Evolutionary conservation across 2,113 vertebrate species (phyloP).

Genomic region (Glaucomys volans): DNA sequence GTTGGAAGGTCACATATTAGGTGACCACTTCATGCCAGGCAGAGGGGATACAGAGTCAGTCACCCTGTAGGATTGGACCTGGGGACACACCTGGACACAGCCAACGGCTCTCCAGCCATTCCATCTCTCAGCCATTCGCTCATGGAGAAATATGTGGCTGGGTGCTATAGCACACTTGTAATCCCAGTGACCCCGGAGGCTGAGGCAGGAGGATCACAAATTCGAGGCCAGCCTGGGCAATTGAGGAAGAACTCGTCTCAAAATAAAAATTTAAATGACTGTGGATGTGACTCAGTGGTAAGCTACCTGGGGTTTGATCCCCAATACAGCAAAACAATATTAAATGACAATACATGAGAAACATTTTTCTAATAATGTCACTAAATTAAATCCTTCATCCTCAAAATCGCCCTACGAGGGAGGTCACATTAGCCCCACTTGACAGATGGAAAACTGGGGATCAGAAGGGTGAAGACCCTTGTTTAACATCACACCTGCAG

Average conservation of each 20-base stretch:
- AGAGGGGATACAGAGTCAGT: background rate
- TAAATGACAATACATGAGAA: background rate
- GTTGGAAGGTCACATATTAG: background rate
- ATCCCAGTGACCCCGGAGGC: background rate
- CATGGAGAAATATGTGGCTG: background rate
- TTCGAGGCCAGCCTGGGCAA: background rate
- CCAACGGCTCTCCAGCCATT: background rate
- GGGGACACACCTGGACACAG: accelerated
- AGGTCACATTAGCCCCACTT: background rate
- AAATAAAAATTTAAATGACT: background rate
- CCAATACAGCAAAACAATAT: background rate
- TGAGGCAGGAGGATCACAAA: background rate
- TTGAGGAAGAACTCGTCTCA: background rate
- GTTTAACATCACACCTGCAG: background rate
- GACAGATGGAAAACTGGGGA: slow-evolving; percentile 34
- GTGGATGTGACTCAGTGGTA: background rate
- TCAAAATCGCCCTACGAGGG: background rate
- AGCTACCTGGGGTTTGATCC: background rate
- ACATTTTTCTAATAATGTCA: background rate
- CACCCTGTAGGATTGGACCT: background rate
- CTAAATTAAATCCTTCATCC: background rate
- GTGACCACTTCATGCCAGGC: background rate
- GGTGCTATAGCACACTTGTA: background rate
- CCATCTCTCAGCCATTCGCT: background rate
- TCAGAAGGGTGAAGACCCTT: background rate